Evolutionary conservation across 2,113 vertebrate genomes (phyloP), one percentile per base, ranked within the genome.

Genomic region (Rhinoderma darwinii): DNA sequence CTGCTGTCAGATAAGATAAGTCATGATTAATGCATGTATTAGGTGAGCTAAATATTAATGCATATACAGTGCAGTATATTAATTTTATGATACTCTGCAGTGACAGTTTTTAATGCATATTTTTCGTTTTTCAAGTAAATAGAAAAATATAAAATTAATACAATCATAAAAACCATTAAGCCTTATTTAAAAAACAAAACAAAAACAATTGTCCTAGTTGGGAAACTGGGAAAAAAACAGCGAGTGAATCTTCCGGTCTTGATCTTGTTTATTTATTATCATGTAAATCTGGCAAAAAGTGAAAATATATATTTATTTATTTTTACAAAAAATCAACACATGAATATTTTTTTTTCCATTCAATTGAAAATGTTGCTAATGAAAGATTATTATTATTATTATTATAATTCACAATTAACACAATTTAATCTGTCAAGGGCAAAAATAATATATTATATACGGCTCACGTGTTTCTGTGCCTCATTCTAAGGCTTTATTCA

Each of bases 11-110:
- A 75, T 75, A 44, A 15, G 25, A 75, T 74, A 47, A 72, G 32
- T 51, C 44, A 84, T 84, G 70, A 84, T 84, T 84, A 84, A 84
- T 84, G 54, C 37, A 59, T 84, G 83, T 41, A 84, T 56, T 84
- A 84, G 72, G 70, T 18, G 35, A 84, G 41, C 72, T 56, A 84
- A 84, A 84, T 84, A 84, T 84, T 84, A 76, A 84, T 84, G 50
- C 32, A 41, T 43, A 37, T 41, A 61, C 51, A 44, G 41, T 76
- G 39, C 44, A 22, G 72, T 75, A 22, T 75, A 73, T 61, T 84
- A 41, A 44, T 84, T 84, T 84, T n/a, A 61, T 61, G 9, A 30
- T 32, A 32, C 8, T 30, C 54, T 63, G 25, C 17, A 63, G 1
- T n/a, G n/a, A 30, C 15, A 15, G 39, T 44, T 30, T 30, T 82